phyloP scores from a whole-genome alignment of 2,113 vertebrate species.

The Macroglossus sobrinus region DNA sequence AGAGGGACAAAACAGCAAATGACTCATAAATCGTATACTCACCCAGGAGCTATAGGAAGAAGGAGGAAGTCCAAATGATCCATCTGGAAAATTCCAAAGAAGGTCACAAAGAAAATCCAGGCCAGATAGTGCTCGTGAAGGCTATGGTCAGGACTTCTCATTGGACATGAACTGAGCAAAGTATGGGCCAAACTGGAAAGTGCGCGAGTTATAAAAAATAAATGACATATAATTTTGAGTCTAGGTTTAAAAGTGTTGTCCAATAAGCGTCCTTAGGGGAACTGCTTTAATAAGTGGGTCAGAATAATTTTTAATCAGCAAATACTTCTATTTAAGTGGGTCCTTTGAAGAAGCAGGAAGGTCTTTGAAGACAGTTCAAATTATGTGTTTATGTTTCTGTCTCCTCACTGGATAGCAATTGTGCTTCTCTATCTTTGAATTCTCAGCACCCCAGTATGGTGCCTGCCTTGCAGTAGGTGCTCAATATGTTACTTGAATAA shows the following conservation, averaged over 20 bases:
- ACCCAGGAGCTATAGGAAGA: background rate
- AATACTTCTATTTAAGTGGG: background rate
- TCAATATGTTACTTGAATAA: background rate
- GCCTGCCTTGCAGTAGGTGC: background rate
- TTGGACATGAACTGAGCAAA: background rate
- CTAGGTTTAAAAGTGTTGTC: background rate
- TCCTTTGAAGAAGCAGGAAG: background rate
- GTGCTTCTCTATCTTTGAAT: background rate
- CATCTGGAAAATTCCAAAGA: background rate
- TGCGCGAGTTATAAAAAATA: background rate
- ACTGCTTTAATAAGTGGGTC: background rate
- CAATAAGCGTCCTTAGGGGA: background rate
- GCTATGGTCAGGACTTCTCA: background rate
- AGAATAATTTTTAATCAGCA: background rate
- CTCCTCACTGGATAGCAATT: background rate
- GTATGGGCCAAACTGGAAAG: background rate
- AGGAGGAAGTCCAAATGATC: background rate
- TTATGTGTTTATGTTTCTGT: background rate
- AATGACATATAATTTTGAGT: background rate
- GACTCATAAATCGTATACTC: background rate
- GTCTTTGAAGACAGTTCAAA: background rate
- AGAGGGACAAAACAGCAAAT: background rate
- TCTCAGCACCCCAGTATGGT: background rate
- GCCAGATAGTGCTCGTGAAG: background rate
- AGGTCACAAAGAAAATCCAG: background rate